Evolutionary conservation across 2,888 invertebrate genomes (phyloP).

Genomic region (Macropis europaea): DNA sequence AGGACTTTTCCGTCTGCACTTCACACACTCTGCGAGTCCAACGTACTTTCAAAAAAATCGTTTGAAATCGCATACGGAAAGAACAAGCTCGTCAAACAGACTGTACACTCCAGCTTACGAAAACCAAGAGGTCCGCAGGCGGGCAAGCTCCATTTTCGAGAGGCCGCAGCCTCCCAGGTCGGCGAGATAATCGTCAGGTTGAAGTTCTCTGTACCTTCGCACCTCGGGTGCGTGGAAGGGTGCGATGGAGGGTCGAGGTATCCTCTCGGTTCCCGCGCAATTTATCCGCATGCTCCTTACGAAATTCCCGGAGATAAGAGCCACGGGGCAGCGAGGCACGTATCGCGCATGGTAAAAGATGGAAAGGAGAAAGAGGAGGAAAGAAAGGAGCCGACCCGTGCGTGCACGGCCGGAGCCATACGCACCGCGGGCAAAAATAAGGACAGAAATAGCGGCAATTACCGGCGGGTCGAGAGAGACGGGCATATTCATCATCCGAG

Average conservation of each 20-base stretch:
- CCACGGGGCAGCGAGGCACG: conserved; percentile 44
- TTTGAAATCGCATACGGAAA: no score
- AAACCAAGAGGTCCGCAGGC: background rate
- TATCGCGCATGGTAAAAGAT: conserved; percentile 35
- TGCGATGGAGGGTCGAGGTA: conserved; percentile 13
- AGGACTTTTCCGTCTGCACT: no score
- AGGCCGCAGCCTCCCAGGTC: background rate
- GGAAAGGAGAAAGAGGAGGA: conserved; percentile 6
- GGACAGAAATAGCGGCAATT: conserved; percentile 71
- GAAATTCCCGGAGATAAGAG: conserved; percentile 61
- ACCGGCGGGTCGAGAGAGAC: conserved; percentile 59
- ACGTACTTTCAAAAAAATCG: no score
- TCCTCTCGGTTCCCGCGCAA: conserved; percentile 49
- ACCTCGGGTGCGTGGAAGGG: conserved; percentile 27
- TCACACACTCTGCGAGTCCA: no score
- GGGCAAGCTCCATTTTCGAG: conserved; percentile 13
- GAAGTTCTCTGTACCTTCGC: conserved; percentile 36
- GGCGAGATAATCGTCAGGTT: conserved; percentile 42
- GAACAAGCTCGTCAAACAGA: no score
- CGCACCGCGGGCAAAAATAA: conserved; percentile 61
- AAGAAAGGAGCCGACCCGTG: conserved; percentile 28
- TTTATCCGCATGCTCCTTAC: conserved; percentile 54
- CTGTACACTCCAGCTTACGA: background rate
- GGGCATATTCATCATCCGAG: conserved; percentile 68
- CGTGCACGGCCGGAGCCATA: conserved; percentile 41